Conservation (phyloP, 2,888 invertebrate species). For the Tridacna gigas region DNA sequence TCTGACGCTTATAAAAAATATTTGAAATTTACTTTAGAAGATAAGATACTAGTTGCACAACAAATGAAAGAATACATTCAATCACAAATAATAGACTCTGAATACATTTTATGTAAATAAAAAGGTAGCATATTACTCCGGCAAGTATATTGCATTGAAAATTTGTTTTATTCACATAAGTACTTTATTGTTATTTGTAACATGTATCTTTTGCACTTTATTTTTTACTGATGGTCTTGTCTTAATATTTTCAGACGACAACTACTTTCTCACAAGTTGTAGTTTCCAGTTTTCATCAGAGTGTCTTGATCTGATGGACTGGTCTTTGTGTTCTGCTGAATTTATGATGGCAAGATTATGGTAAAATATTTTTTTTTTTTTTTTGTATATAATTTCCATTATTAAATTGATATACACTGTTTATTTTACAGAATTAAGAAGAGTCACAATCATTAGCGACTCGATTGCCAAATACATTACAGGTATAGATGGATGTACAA, state of each 20-base stretch:
- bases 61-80: too few species aligned
- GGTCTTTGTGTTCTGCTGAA: neutral
- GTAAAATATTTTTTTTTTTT: neutral
- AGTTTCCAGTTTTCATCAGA: neutral
- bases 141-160: too few species aligned
- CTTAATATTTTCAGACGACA: neutral
- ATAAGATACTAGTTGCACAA: neutral
- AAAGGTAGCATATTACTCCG: too few species aligned
- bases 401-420: neutral
- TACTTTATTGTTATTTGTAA: too few species aligned
- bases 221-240: too few species aligned
- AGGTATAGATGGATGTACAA: neutral
- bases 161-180: too few species aligned
- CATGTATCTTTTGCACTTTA: too few species aligned
- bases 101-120: too few species aligned
- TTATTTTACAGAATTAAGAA: conserved; percentile 10
- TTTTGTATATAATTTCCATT: neutral
- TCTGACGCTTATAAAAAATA: neutral
- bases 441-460: neutral
- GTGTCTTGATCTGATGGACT: neutral
- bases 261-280: neutral
- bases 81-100: too few species aligned
- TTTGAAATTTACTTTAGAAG: neutral
- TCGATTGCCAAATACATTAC: neutral
- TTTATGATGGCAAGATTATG: neutral